Percentiles rank a stretch among this genome's conserved stretches.
Evolutionary conservation across 2,113 vertebrate genomes (phyloP).

Genomic region (Turdus rufiventris): DNA sequence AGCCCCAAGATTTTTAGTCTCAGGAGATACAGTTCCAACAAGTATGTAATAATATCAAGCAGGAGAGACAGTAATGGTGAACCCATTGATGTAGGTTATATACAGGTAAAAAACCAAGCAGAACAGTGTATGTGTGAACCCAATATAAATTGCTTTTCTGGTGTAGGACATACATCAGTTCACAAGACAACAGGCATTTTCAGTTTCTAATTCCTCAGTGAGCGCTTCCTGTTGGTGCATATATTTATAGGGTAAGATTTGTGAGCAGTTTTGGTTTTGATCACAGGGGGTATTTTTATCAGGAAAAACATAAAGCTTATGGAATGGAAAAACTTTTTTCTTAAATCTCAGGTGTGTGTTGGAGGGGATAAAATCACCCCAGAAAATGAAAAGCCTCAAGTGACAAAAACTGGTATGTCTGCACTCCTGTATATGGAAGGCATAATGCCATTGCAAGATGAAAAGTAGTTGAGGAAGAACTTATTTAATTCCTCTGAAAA

Average conservation of each 20-base stretch:
- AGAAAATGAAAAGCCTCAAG: background rate
- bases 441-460: background rate
- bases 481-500: background rate
- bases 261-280: background rate
- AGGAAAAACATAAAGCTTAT: background rate
- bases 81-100: background rate
- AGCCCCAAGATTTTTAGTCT: background rate
- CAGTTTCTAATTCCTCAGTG: background rate
- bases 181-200: background rate
- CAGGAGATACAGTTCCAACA: background rate
- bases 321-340: background rate
- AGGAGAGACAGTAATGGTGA: background rate
- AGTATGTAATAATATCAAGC: background rate
- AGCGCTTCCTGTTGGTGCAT: background rate
- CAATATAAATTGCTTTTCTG: background rate
- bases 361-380: background rate
- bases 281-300: background rate
- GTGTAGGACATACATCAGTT: background rate
- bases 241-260: background rate
- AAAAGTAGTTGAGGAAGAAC: background rate
- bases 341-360: background rate
- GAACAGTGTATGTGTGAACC: background rate
- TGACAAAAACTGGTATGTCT: background rate
- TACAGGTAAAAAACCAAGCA: background rate
- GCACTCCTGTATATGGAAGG: background rate